These are phyloP conservation scores for Taeniopygia guttata DNA, from an alignment of 2,797 vertebrate genomes.

Conservation along the genomic window DNA sequence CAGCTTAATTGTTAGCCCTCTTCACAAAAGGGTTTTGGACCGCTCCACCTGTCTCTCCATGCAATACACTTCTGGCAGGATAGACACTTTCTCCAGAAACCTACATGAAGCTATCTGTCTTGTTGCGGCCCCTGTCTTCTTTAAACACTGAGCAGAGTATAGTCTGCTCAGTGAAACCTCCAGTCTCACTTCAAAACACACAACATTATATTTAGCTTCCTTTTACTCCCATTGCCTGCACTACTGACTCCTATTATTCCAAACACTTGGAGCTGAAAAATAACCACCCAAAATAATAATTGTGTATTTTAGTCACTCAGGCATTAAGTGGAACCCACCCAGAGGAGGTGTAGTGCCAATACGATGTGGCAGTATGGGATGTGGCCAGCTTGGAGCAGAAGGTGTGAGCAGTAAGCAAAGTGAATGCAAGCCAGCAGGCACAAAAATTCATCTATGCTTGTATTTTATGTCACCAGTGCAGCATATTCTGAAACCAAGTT, in stretches of 20 bases:
- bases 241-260: not conserved
- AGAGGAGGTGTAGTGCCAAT: not conserved
- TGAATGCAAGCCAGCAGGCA: not conserved
- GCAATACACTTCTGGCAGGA: not conserved
- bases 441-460: not conserved
- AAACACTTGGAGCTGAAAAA: not conserved
- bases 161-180: not conserved
- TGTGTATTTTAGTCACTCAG: not conserved
- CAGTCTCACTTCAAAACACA: not conserved
- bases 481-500: not conserved
- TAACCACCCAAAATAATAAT: not conserved
- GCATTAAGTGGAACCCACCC: not conserved
- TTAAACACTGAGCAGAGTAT: rapidly evolving
- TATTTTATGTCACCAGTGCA: not conserved
- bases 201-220: not conserved
- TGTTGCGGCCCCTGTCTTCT: not conserved
- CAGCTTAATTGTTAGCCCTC: not conserved
- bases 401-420: not conserved
- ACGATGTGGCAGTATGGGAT: not conserved
- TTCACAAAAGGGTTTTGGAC: not conserved
- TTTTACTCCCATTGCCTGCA: not conserved
- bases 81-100: not conserved
- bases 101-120: not conserved
- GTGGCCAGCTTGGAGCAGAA: not conserved
- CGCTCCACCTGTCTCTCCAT: not conserved